These are phyloP conservation scores for Microtus richardsoni DNA, from an alignment of 2,113 vertebrate genomes.

Conservation along the genomic window DNA sequence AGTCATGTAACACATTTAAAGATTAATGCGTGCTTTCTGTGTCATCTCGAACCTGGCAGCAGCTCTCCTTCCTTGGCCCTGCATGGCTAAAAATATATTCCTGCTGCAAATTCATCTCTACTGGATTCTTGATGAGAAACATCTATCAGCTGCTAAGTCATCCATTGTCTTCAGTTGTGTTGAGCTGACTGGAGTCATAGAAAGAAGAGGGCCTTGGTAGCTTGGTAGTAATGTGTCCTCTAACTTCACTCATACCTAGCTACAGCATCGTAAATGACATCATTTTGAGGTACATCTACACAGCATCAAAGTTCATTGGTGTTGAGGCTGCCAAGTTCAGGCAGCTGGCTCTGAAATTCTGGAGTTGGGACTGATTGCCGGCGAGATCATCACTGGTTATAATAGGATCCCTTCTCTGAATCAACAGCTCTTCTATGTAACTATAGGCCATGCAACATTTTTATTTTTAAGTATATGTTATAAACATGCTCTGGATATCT, in stretches of 20 bases:
- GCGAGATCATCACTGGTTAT: constrained; percentile 89
- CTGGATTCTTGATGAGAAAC: constrained; percentile 72
- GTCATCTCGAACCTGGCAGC: not conserved
- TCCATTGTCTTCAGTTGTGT: constrained; percentile 73
- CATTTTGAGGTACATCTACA: constrained; percentile 84
- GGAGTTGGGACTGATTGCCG: constrained; percentile 86
- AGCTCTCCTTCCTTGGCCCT: not conserved
- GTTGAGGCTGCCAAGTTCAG: constrained; percentile 86
- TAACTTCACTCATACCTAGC: constrained; percentile 50
- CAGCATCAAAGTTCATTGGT: constrained; percentile 88
- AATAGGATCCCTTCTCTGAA: constrained; percentile 87
- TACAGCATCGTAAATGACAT: constrained; percentile 81
- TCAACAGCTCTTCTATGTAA: constrained; percentile 88
- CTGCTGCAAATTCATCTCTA: not conserved
- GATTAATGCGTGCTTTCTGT: not conserved
- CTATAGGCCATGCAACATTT: constrained; percentile 85
- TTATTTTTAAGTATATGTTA: not conserved
- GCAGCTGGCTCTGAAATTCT: constrained; percentile 86
- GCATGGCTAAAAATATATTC: rapidly evolving
- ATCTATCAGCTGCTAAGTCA: constrained; percentile 78
- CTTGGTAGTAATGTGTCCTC: not conserved
- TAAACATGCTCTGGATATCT: not conserved
- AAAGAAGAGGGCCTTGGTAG: constrained; percentile 65
- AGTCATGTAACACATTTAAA: not conserved
- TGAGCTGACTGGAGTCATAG: constrained; percentile 65